These are phyloP conservation scores for Falco rusticolus DNA, from an alignment of 2,797 vertebrate species.

Conservation along the genomic window DNA sequence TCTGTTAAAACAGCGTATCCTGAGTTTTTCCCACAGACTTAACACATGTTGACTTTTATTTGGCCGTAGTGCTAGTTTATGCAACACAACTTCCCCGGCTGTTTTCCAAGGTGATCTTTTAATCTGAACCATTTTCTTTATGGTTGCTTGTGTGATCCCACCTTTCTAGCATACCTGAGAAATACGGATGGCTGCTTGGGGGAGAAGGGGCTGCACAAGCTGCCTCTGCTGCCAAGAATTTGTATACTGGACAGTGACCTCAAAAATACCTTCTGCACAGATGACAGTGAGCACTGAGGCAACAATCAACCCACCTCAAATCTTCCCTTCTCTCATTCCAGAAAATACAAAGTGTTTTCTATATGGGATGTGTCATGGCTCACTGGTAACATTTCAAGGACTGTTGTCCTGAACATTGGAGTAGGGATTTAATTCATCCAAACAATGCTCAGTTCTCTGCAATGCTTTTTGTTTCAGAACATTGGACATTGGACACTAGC, in stretches of 20 bases:
- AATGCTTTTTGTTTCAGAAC: background rate
- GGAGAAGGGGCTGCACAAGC: background rate
- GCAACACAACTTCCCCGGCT: background rate
- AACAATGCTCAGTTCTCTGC: background rate
- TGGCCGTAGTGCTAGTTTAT: background rate
- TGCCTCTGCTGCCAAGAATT: background rate
- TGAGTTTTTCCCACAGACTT: background rate
- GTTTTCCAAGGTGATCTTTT: background rate
- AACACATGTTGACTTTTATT: background rate
- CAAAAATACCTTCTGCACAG: background rate
- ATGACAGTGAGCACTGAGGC: background rate
- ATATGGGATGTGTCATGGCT: background rate
- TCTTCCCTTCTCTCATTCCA: background rate
- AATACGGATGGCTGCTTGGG: fast-evolving
- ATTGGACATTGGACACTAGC: background rate
- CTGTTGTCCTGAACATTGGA: background rate
- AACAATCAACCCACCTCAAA: background rate
- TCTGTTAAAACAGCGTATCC: background rate
- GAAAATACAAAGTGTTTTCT: background rate
- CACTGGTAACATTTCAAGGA: background rate
- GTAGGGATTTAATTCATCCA: background rate
- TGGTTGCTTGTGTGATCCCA: background rate
- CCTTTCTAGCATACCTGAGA: background rate
- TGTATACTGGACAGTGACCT: background rate
- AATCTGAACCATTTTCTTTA: background rate